phyloP scores from a whole-genome alignment of 2,797 vertebrate genomes.

The Xiphorhynchus erythropygius region DNA sequence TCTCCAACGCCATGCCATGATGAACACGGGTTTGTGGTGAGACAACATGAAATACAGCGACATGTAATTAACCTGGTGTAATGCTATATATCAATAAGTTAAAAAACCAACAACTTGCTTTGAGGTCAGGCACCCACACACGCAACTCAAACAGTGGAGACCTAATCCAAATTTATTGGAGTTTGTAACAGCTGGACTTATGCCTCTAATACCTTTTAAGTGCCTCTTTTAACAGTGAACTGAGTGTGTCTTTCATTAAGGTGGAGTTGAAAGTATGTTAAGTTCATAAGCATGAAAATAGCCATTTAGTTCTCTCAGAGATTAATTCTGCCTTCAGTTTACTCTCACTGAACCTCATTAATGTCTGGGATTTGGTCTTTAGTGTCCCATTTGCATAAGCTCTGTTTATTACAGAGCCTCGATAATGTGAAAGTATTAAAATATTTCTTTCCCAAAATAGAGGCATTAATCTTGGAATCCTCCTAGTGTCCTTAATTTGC shows the following conservation, averaged over 20 bases:
- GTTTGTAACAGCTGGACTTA: constrained; percentile 73
- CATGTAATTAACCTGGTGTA: constrained; percentile 66
- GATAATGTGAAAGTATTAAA: constrained; percentile 42
- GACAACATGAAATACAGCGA: constrained; percentile 64
- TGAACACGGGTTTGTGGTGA: not conserved
- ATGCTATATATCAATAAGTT: constrained; percentile 72
- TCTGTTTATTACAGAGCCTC: constrained; percentile 44
- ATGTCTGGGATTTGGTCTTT: constrained; percentile 43
- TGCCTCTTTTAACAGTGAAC: constrained; percentile 69
- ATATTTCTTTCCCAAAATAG: constrained; percentile 54
- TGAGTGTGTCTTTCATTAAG: constrained; percentile 65
- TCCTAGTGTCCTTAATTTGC: constrained; percentile 53
- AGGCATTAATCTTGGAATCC: constrained; percentile 51
- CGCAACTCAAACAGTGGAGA: constrained; percentile 67
- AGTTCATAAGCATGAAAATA: constrained; percentile 70
- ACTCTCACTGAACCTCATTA: constrained; percentile 30
- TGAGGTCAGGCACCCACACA: constrained; percentile 72
- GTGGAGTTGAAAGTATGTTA: constrained; percentile 59
- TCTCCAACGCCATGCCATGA: not conserved
- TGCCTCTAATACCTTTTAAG: constrained; percentile 72
- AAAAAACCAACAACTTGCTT: constrained; percentile 62
- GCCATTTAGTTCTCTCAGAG: constrained; percentile 61
- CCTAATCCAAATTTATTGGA: constrained; percentile 74
- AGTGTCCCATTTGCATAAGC: constrained; percentile 57
- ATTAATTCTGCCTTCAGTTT: constrained; percentile 62